phyloP scores from a whole-genome alignment of 2,888 invertebrate genomes.

The Hymenopus coronatus region DNA sequence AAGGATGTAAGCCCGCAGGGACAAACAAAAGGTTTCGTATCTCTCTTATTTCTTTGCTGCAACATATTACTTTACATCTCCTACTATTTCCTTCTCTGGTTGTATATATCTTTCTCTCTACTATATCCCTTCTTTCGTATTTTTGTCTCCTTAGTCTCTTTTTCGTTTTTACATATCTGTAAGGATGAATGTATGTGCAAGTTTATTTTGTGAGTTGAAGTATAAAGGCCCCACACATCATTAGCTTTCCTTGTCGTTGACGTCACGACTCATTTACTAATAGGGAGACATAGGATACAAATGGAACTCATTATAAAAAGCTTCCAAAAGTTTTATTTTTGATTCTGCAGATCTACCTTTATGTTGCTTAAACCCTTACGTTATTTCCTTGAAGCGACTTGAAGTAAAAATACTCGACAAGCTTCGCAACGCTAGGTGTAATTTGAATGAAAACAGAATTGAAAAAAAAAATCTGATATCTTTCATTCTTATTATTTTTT shows the following conservation, averaged over 20 bases:
- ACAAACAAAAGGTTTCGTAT: not conserved
- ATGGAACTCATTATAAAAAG: not conserved
- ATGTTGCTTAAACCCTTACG: too few relatives aligned
- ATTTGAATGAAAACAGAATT: too few relatives aligned
- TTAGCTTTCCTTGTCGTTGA: not conserved
- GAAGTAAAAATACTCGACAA: too few relatives aligned
- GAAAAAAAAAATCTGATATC: too few relatives aligned
- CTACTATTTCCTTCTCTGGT: not conserved
- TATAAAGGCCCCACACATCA: not conserved
- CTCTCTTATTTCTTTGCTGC: not conserved
- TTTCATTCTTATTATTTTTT: too few relatives aligned
- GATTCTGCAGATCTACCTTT: not conserved
- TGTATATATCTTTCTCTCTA: not conserved
- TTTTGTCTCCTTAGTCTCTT: not conserved
- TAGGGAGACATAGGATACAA: not conserved
- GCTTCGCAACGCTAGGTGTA: too few relatives aligned
- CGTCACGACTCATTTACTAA: not conserved
- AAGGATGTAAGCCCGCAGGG: not conserved
- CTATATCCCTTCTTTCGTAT: not conserved
- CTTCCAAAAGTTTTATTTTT: not conserved
- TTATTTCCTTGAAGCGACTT: not conserved
- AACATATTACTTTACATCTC: not conserved
- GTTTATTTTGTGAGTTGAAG: not conserved
- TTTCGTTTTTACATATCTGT: not conserved
- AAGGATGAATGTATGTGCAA: not conserved